phyloP scores from a whole-genome alignment of 2,113 vertebrate species.

The Manacus vitellinus region DNA sequence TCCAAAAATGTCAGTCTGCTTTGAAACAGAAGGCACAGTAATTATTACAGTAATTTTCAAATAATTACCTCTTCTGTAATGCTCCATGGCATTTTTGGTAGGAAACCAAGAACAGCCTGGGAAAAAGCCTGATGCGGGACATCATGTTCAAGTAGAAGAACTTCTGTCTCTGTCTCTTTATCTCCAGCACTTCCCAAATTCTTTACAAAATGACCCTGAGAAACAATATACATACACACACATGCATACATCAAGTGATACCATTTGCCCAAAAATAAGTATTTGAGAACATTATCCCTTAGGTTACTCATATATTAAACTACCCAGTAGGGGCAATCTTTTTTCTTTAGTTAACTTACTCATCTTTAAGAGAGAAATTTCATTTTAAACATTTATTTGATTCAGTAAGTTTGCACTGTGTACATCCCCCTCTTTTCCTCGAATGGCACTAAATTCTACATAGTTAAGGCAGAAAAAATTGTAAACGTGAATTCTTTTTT shows the following conservation, averaged over 20 bases:
- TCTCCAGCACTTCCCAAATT: conserved; percentile 89
- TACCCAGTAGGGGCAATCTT: neutral
- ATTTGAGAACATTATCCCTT: neutral
- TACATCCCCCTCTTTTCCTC: neutral
- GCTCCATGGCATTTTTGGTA: conserved; percentile 93
- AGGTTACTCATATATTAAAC: neutral
- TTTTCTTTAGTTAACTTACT: neutral
- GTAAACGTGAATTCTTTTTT: neutral
- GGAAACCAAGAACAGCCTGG: conserved; percentile 90
- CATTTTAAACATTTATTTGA: neutral
- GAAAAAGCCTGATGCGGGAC: conserved; percentile 96
- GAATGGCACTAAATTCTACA: neutral
- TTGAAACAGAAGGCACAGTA: neutral
- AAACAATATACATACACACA: neutral
- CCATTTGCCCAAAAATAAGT: neutral
- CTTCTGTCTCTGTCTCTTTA: conserved; percentile 94
- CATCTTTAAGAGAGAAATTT: neutral
- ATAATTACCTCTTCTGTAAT: conserved; percentile 86
- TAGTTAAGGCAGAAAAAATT: neutral
- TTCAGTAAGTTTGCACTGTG: neutral
- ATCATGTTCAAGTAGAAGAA: conserved; percentile 94
- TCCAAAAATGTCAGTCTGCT: neutral
- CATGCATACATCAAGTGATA: neutral
- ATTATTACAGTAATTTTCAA: neutral
- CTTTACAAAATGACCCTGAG: conserved; percentile 95